A percentile compares a stretch with the other conserved stretches of the same genome.
These are phyloP conservation scores for Hedychridium roseum DNA, from an alignment of 2,888 invertebrate species.

Conservation along the genomic window DNA sequence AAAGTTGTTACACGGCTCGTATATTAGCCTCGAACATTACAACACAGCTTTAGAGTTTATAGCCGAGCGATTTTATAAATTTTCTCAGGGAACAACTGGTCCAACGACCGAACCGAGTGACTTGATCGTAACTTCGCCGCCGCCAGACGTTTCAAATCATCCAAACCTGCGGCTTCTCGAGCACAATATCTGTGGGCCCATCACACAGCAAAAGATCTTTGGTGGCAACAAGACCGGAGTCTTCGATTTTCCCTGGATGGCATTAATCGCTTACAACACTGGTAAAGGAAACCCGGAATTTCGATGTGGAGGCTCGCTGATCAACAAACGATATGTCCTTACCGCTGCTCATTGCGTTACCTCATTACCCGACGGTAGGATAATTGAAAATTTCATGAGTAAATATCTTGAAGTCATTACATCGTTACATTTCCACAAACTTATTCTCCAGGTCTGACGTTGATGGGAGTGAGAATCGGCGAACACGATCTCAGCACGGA, in stretches of 20 bases:
- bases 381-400: too few relatives aligned
- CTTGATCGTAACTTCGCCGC: neutral
- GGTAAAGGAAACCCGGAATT: conserved; percentile 39
- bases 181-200: conserved; percentile 67
- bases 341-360: conserved; percentile 70
- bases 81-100: too few relatives aligned
- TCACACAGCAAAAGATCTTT: conserved; percentile 68
- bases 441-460: conserved; percentile 39
- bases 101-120: neutral
- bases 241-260: conserved; percentile 81
- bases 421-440: too few relatives aligned
- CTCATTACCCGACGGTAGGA: conserved; percentile 48
- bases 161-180: conserved; percentile 60
- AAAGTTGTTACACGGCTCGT: too few relatives aligned
- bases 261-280: conserved; percentile 70
- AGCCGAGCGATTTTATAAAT: too few relatives aligned
- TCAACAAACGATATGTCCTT: conserved; percentile 67
- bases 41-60: too few relatives aligned
- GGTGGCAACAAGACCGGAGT: conserved; percentile 71
- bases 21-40: too few relatives aligned
- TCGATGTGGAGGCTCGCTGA: conserved; percentile 65
- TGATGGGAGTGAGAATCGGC: conserved; percentile 69
- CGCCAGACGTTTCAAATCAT: conserved; percentile 60
- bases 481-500: conserved; percentile 67
- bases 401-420: too few relatives aligned